A percentile compares a stretch with the other conserved stretches of the same genome.
phyloP scores from a whole-genome alignment of 2,888 invertebrate species.

The Lomographa bimaculata region DNA sequence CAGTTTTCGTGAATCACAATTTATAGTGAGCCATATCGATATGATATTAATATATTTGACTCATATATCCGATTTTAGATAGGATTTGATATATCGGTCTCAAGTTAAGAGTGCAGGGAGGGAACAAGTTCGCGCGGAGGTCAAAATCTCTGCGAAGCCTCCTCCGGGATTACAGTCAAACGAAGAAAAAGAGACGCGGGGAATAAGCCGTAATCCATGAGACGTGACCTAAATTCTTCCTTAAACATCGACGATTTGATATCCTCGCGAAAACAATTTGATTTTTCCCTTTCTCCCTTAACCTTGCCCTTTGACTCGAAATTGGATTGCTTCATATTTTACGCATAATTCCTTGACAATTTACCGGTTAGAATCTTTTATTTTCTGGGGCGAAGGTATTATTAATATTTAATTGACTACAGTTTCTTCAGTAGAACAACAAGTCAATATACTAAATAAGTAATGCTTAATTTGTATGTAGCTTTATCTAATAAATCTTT shows the following conservation, averaged over 20 bases:
- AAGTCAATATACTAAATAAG: too few species aligned
- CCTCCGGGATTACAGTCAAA: constrained; percentile 77
- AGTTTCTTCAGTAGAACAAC: too few species aligned
- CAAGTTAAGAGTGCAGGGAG: constrained; percentile 42
- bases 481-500: too few species aligned
- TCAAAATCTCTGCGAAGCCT: constrained; percentile 68
- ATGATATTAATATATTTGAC: too few species aligned
- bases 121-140: constrained; percentile 47
- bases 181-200: constrained; percentile 80
- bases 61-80: too few species aligned
- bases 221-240: constrained; percentile 79
- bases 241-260: constrained; percentile 79
- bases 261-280: constrained; percentile 76
- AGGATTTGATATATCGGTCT: too few species aligned
- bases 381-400: constrained; percentile 14
- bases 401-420: too few species aligned
- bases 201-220: constrained; percentile 79
- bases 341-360: constrained; percentile 48
- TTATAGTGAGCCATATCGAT: too few species aligned
- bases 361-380: constrained; percentile 26
- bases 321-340: constrained; percentile 57
- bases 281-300: constrained; percentile 61
- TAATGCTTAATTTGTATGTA: too few species aligned
- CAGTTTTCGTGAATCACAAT: too few species aligned
- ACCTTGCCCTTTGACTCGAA: constrained; percentile 55